phyloP scores from a whole-genome alignment of 2,888 invertebrate genomes.

The Acanthoscelides obtectus region DNA sequence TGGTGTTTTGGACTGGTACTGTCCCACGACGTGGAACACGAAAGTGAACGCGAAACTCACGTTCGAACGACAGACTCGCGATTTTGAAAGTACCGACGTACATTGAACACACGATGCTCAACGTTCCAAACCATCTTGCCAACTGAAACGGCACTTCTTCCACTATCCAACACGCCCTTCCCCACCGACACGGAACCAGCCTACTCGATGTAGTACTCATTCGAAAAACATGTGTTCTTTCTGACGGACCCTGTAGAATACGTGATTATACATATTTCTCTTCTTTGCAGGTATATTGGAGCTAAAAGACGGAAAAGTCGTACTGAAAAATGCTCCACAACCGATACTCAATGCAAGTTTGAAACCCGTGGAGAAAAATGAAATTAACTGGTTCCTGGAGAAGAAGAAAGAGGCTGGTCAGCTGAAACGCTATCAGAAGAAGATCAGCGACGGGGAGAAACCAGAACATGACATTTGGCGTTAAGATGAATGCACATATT shows the following conservation, averaged over 20 bases:
- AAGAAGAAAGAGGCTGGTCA: constrained; percentile 15
- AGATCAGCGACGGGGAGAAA: background rate
- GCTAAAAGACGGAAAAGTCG: constrained; percentile 27
- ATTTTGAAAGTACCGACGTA: too few species aligned
- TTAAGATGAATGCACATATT: background rate
- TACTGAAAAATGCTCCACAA: constrained; percentile 26
- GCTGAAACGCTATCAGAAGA: constrained; percentile 21
- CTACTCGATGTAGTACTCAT: too few species aligned
- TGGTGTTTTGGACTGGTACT: too few species aligned
- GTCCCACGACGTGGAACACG: too few species aligned
- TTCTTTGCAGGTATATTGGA: constrained; percentile 24
- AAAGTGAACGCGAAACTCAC: too few species aligned
- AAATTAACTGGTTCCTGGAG: constrained; percentile 26
- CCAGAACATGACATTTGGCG: background rate
- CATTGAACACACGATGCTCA: too few species aligned
- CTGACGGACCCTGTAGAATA: background rate
- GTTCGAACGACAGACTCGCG: too few species aligned
- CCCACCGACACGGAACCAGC: too few species aligned
- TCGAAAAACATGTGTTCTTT: background rate
- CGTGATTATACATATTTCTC: background rate
- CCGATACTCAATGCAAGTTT: constrained; percentile 28
- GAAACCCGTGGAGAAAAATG: constrained; percentile 26
- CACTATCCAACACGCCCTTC: too few species aligned
- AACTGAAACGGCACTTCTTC: too few species aligned
- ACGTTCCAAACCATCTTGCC: too few species aligned